These are phyloP conservation scores for Limonius californicus DNA, from an alignment of 1,140 invertebrate genomes.

Conservation along the genomic window DNA sequence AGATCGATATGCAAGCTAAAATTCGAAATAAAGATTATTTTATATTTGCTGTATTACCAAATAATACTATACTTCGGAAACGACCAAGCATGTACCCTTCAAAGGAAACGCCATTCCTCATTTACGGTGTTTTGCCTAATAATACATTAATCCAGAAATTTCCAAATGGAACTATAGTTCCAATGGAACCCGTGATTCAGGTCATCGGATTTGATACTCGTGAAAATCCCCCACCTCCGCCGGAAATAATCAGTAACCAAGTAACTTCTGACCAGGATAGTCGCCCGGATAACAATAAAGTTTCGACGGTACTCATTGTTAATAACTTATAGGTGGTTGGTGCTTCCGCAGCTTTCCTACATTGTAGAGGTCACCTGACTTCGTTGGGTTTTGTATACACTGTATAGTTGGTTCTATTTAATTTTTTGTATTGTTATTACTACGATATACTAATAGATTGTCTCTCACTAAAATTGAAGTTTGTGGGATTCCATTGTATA, in stretches of 20 bases:
- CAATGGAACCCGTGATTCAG: conserved; percentile 52
- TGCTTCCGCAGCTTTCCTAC: conserved; percentile 28
- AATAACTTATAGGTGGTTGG: conserved; percentile 40
- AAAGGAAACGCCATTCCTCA: conserved; percentile 63
- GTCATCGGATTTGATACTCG: conserved; percentile 48
- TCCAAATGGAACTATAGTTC: conserved; percentile 68
- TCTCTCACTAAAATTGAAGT: too few relatives aligned
- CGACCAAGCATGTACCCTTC: conserved; percentile 62
- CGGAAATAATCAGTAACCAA: conserved; percentile 48
- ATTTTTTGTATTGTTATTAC: too few relatives aligned
- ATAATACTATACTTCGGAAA: conserved; percentile 71
- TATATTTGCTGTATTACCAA: conserved; percentile 67
- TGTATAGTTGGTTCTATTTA: too few relatives aligned
- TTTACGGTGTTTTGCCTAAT: conserved; percentile 68
- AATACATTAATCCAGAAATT: conserved; percentile 69
- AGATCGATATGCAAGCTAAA: conserved; percentile 43
- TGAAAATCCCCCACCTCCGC: conserved; percentile 42
- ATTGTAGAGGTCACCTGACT: conserved; percentile 17
- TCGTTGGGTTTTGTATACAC: not conserved
- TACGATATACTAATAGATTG: too few relatives aligned
- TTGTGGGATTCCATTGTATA: too few relatives aligned
- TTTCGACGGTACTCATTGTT: conserved; percentile 43
- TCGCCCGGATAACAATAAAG: conserved; percentile 32
- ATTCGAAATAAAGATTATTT: conserved; percentile 58
- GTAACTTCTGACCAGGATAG: conserved; percentile 37